Evolutionary conservation across 2,888 invertebrate genomes (phyloP), one percentile per base, ranked within the genome.

Genomic region (Spisula subtruncata): DNA sequence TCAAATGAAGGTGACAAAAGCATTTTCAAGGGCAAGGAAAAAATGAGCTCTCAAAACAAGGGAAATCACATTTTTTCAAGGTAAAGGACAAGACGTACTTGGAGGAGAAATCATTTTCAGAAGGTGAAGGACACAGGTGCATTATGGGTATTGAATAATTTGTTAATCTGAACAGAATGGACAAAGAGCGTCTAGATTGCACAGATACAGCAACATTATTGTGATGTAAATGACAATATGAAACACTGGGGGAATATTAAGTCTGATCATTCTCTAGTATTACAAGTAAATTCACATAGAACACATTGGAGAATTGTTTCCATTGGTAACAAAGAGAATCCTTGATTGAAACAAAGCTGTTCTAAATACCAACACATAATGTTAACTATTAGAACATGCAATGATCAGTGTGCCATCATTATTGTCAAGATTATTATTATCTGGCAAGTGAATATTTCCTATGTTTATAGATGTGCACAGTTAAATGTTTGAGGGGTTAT

Each of bases 161-260:
- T 75, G 32, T 29, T 75, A 14, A 75, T 75, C 32, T 75, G 41
- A 75, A 75, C 32, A 75, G 16, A 75, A 75, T 75, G 35, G 75
- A 35, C 60, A 75, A 0, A 29, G 25, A 1, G 35, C 32, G n/a
- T 75, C 32, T 75, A 35, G 29, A 35, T 75, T 35, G 35, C 32
- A 75, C 16, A 75, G 75, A 75, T 75, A 51, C 16, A 75, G 32
- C 32, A 32, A 6, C 25, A 75, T 75, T 75, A 75, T 75, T 32
- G 32, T 75, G 75, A 75, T 35, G 18, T 75, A 75, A 75, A 75
- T 75, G 75, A 75, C 75, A 75, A 75, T 32, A 16, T 16, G 75
- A 35, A 35, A 75, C 35, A 75, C 18, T 6, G 18, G 35, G 75
- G 75, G 75, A 75, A 8, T 75, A 75, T 75, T 18, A 35, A 35